Evolutionary conservation across 2,888 invertebrate genomes (phyloP).

Genomic region (Rapana venosa): DNA sequence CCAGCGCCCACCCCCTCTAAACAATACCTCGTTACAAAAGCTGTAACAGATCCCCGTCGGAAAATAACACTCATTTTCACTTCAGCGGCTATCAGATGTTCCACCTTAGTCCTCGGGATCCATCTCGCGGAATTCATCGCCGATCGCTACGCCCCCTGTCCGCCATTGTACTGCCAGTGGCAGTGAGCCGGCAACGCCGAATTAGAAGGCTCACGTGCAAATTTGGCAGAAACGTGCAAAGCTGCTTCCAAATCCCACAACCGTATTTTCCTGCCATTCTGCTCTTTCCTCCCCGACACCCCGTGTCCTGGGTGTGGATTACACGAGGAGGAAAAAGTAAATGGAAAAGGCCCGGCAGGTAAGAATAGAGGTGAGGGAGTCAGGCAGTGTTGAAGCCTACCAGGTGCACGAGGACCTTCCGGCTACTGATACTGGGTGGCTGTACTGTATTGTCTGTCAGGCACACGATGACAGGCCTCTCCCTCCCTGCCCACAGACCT

Average conservation of each 20-base stretch:
- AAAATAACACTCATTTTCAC: slow-evolving; percentile 36
- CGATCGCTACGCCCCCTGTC: neutral
- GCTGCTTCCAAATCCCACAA: slow-evolving; percentile 11
- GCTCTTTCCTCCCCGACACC: neutral
- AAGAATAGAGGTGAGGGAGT: no score
- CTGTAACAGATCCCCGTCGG: slow-evolving; percentile 9
- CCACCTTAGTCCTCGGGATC: neutral
- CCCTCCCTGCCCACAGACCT: neutral
- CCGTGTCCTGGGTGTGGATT: neutral
- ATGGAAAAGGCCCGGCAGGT: no score
- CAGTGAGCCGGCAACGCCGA: neutral
- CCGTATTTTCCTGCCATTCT: neutral
- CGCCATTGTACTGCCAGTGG: neutral
- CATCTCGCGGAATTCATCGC: slow-evolving; percentile 32
- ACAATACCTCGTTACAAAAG: slow-evolving; percentile 27
- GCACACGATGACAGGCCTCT: neutral
- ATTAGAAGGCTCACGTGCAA: slow-evolving; percentile 32
- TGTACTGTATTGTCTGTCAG: no score
- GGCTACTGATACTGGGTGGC: no score
- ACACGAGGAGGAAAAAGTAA: neutral
- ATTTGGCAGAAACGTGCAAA: slow-evolving; percentile 31
- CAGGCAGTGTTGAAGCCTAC: no score
- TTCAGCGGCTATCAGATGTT: neutral
- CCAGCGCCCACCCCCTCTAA: neutral
- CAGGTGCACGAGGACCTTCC: no score